These are phyloP conservation scores for Cherax quadricarinatus DNA, from an alignment of 1,140 invertebrate genomes.

Conservation along the genomic window DNA sequence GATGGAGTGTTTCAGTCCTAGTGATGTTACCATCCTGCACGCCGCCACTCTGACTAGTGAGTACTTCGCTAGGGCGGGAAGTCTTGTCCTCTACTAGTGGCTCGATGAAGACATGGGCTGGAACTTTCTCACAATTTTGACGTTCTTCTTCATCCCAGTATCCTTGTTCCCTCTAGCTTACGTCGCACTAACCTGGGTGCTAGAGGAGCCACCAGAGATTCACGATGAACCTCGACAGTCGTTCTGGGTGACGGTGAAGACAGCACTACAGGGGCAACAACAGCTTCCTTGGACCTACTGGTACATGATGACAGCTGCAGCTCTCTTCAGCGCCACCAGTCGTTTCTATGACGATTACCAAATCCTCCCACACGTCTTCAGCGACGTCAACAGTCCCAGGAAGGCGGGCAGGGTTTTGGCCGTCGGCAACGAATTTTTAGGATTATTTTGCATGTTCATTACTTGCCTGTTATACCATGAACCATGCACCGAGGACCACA, in stretches of 20 bases:
- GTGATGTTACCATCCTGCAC: not conserved
- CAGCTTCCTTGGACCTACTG: conserved; percentile 4
- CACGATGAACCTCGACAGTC: not conserved
- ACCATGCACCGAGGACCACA: not conserved
- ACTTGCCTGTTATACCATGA: not conserved
- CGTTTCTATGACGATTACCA: not conserved
- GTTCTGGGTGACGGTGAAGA: not conserved
- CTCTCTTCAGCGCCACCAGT: conserved; percentile 5
- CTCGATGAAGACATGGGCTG: not conserved
- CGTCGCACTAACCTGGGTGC: not conserved
- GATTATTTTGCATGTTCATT: not conserved
- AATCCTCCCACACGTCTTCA: not conserved
- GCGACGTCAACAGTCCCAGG: not conserved
- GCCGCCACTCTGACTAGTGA: not conserved
- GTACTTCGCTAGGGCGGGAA: not conserved
- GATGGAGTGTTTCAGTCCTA: not conserved
- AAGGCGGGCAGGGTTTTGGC: not conserved
- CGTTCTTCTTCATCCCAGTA: not conserved
- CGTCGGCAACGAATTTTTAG: not conserved
- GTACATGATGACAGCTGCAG: not conserved
- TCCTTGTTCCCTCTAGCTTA: not conserved
- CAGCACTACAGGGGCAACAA: not conserved
- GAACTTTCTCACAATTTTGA: not conserved
- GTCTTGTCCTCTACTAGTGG: not conserved
- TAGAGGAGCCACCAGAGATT: not conserved